phyloP scores from a whole-genome alignment of 2,113 vertebrate species.

The Typhlomys cinereus region DNA sequence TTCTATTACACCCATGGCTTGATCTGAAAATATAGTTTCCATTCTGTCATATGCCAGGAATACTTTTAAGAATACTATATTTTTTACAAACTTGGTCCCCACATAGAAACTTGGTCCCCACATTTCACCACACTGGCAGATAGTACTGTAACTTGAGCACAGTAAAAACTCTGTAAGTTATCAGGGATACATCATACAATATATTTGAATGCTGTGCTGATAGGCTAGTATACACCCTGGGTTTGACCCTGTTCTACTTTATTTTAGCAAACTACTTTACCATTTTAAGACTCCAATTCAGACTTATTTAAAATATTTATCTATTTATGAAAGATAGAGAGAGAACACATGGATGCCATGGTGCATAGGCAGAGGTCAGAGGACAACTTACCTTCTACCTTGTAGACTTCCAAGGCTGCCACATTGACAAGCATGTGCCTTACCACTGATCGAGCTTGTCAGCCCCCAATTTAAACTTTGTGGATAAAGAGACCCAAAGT shows the following conservation, averaged over 20 bases:
- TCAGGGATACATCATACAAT: neutral
- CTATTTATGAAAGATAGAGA: too few relatives aligned
- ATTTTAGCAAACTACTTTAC: neutral
- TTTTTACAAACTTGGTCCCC: too few relatives aligned
- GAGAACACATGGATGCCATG: too few relatives aligned
- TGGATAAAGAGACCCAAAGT: neutral
- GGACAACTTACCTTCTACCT: too few relatives aligned
- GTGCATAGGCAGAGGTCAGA: too few relatives aligned
- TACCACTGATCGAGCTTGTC: too few relatives aligned
- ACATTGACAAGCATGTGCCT: too few relatives aligned
- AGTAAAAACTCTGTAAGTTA: neutral
- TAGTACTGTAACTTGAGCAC: neutral
- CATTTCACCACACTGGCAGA: neutral
- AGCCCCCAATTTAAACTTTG: neutral
- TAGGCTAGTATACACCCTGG: neutral
- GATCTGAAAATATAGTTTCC: neutral
- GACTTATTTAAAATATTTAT: too few relatives aligned
- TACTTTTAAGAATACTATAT: too few relatives aligned
- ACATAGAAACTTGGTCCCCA: neutral
- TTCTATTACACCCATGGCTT: neutral
- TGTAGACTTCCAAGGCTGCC: too few relatives aligned
- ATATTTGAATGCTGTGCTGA: accelerated
- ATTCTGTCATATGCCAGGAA: neutral
- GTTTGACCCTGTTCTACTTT: neutral
- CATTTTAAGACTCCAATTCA: neutral